Percentiles rank a stretch among this genome's conserved stretches.
Evolutionary conservation across 2,797 vertebrate genomes (phyloP).

Genomic region (Staurois parvus): DNA sequence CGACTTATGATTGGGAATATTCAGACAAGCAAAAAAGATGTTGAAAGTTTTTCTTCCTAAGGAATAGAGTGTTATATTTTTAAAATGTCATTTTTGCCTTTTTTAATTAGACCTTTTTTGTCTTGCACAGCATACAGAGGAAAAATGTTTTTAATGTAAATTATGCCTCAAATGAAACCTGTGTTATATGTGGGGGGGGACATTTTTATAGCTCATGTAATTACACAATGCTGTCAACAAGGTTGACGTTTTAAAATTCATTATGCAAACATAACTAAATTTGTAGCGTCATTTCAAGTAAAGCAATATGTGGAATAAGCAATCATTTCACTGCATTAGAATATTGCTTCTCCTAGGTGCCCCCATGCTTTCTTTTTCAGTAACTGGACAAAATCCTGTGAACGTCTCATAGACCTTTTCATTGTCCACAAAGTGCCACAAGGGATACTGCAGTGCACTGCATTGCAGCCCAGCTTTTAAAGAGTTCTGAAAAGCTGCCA

Average conservation of each 20-base stretch:
- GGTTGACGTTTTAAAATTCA: conserved; percentile 71
- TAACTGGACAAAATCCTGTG: conserved; percentile 43
- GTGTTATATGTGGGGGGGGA: conserved; percentile 70
- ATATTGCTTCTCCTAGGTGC: conserved; percentile 8
- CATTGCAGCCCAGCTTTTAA: conserved; percentile 40
- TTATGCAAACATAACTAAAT: conserved; percentile 72
- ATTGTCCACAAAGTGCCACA: conserved; percentile 47
- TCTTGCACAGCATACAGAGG: conserved; percentile 35
- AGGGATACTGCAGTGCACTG: conserved; percentile 20
- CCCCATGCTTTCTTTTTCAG: conserved; percentile 18
- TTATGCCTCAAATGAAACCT: conserved; percentile 76
- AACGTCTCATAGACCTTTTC: conserved; percentile 31
- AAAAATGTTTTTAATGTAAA: conserved; percentile 76
- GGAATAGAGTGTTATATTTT: conserved; percentile 79
- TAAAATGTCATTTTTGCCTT: conserved; percentile 74
- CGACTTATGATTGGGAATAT: conserved; percentile 86
- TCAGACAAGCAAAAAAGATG: conserved; percentile 66
- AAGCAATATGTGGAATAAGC: conserved; percentile 75
- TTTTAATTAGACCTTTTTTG: conserved; percentile 69
- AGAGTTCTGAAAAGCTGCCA: conserved; percentile 42
- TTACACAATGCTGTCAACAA: conserved; percentile 65
- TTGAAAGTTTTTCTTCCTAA: conserved; percentile 74
- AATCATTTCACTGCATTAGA: conserved; percentile 62
- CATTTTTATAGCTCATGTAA: conserved; percentile 66
- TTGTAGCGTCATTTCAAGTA: conserved; percentile 69